Base-by-base conservation (phyloP, 2,797 vertebrate genomes). In the Myotis myotis region DNA sequence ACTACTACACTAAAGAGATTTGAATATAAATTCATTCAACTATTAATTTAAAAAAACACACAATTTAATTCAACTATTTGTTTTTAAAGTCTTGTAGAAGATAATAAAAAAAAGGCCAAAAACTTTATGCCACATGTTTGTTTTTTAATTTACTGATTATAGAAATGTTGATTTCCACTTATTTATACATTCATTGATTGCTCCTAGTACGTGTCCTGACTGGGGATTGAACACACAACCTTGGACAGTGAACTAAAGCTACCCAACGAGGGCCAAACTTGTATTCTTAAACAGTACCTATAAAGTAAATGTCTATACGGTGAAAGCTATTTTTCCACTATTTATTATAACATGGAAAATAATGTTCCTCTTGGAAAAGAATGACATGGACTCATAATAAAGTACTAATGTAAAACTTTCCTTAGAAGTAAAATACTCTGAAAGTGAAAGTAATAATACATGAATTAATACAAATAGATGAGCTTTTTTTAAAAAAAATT, bases 21-120 rank as follows among this genome's bases (percentile, higher is more conserved):
- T 60, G 55, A 91, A 92, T 17, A 87, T 16, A 94, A 92, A 87
- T 88, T 78, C 41, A 94, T 49, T 87, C 9, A 81, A 96, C 13
- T 86, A 82, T 88, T 74, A 16, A 74, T 66, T 64, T 64, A 17
- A n/a, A 64, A 33, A 17, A 8, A 66, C 15, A n/a, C 62, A n/a
- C 16, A 64, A n/a, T 64, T 64, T n/a, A 60, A 66, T 66, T 66
- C 16, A 66, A 68, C 16, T 51, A 71, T 75, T 80, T 89, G 25
- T 75, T 87, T 97, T 75, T 83, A 96, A 96, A 85, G 84, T 76
- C 81, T 89, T 13, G n/a, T 23, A 30, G 10, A 96, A 86, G 28
- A 95, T 16, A n/a, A n/a, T 88, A 41, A 60, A 57, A 57, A 86
- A 92, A 96, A 92, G 49, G 12, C 19, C 44, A 60, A 91, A 96